Percentiles rank a stretch among this genome's conserved stretches.
phyloP scores from a whole-genome alignment of 2,888 invertebrate species.

The Chrysomela aeneicollis region DNA sequence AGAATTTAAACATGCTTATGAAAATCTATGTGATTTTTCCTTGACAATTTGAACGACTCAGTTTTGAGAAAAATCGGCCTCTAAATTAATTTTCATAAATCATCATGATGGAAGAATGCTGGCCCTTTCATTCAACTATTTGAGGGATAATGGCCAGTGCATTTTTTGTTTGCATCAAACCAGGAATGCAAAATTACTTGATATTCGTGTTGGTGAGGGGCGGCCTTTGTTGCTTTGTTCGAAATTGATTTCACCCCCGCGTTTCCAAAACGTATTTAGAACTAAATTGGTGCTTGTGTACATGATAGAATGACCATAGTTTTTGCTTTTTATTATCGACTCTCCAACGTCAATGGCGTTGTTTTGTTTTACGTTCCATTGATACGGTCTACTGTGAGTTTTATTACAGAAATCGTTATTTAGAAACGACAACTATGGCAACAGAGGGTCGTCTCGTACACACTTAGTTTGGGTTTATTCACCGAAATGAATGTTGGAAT shows the following conservation, averaged over 20 bases:
- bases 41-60: neutral
- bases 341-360: slow-evolving; percentile 16
- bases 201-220: slow-evolving; percentile 26
- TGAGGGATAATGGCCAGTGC: slow-evolving; percentile 23
- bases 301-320: slow-evolving; percentile 32
- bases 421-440: neutral
- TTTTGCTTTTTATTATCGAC: slow-evolving; percentile 27
- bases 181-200: slow-evolving; percentile 33
- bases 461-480: neutral
- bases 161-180: slow-evolving; percentile 32
- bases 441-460: neutral
- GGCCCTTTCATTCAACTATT: slow-evolving; percentile 25
- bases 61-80: neutral
- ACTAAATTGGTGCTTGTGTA: slow-evolving; percentile 35
- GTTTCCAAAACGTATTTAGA: slow-evolving; percentile 32
- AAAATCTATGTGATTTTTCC: neutral
- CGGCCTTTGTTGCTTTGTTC: slow-evolving; percentile 32
- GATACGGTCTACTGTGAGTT: slow-evolving; percentile 6
- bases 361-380: slow-evolving; percentile 28
- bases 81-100: slow-evolving; percentile 17
- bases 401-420: neutral
- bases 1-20: neutral
- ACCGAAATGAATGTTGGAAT: neutral
- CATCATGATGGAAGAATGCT: slow-evolving; percentile 25
- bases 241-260: slow-evolving; percentile 35